Conservation (phyloP, 1,140 invertebrate genomes). For the Drosophila bocqueti region DNA sequence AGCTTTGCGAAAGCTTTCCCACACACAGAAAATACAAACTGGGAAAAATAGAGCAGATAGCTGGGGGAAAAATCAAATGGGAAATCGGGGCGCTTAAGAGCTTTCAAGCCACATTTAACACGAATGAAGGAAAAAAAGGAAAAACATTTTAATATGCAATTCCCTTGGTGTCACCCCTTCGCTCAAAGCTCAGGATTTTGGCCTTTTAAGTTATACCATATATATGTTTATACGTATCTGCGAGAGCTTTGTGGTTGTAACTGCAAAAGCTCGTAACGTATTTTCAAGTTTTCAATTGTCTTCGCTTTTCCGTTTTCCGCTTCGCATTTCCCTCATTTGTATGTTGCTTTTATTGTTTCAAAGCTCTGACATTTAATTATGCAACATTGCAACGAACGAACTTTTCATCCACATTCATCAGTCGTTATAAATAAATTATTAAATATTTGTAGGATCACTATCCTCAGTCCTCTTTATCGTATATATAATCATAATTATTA, state of each 20-base stretch:
- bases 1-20: constrained; percentile 29
- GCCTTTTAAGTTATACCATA: constrained; percentile 4
- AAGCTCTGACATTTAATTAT: constrained; percentile 69
- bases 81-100: constrained; percentile 17
- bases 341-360: constrained; percentile 32
- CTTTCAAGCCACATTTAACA: constrained; percentile 51
- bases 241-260: constrained; percentile 18
- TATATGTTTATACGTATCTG: constrained; percentile 3
- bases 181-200: constrained; percentile 1
- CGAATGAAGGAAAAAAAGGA: constrained; percentile 15
- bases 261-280: constrained; percentile 47
- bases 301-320: constrained; percentile 21
- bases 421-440: not conserved
- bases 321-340: constrained; percentile 8
- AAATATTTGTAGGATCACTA: not conserved
- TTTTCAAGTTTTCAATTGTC: constrained; percentile 51
- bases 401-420: constrained; percentile 44
- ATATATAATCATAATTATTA: not conserved
- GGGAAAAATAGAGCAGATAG: constrained; percentile 7
- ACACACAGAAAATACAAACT: not conserved
- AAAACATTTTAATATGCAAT: constrained; percentile 28
- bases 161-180: constrained; percentile 2
- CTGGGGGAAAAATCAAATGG: not conserved
- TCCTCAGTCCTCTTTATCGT: not conserved
- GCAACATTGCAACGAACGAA: constrained; percentile 58